phyloP scores from a whole-genome alignment of 92 coral and sea anemone species.

The Epizoanthus ramosus region DNA sequence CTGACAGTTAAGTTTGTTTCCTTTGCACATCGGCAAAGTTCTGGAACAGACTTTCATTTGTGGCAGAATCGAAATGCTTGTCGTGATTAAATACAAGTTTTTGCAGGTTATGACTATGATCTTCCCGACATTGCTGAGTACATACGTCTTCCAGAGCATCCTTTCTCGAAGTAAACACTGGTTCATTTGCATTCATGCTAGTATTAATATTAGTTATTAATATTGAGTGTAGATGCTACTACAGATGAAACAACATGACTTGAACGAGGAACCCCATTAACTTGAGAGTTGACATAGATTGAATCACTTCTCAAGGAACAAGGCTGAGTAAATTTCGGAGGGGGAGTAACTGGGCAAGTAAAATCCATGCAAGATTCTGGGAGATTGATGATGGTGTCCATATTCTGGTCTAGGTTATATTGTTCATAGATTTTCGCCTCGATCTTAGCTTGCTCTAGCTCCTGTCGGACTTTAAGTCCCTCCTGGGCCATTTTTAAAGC shows the following conservation, averaged over 20 bases:
- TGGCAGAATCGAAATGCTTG: too few species aligned
- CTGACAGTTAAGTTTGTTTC: constrained; percentile 60
- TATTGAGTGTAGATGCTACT: not conserved
- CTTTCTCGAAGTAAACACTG: not conserved
- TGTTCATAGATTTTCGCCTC: constrained; percentile 69
- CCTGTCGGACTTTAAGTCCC: constrained; percentile 54
- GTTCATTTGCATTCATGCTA: not conserved
- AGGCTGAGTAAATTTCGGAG: too few species aligned
- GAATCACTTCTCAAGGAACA: too few species aligned
- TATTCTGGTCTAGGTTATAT: constrained; percentile 37
- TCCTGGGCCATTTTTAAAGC: constrained; percentile 58
- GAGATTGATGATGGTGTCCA: constrained; percentile 21
- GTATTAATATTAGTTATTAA: not conserved
- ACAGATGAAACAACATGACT: constrained; percentile 1
- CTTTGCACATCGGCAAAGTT: constrained; percentile 62
- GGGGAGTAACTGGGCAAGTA: too few species aligned
- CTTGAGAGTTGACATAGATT: too few species aligned
- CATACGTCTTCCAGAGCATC: not conserved
- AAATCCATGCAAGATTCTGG: not conserved
- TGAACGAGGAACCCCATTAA: not conserved
- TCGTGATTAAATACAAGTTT: too few species aligned
- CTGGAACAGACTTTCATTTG: too few species aligned
- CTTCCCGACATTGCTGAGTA: not conserved
- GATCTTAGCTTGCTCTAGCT: constrained; percentile 63
- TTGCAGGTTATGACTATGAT: not conserved